Base-by-base conservation (phyloP, 2,797 vertebrate species). In the Enteromius treurensis region DNA sequence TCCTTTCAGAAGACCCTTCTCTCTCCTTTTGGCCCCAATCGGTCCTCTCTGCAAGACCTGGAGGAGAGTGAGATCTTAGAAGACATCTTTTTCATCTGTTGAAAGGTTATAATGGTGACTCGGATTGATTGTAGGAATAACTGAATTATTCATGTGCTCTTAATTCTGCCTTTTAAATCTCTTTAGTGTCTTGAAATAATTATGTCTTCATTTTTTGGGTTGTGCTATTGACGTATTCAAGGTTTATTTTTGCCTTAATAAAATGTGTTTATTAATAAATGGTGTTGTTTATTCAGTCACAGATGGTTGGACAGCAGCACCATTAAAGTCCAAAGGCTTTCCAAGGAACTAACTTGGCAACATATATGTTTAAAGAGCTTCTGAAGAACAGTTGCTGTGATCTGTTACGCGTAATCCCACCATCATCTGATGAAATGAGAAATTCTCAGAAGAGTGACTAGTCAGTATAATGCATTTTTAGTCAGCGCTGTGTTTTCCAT, bases 81-180 rank as follows among this genome's bases (percentile, higher is more conserved):
- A 89, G 97, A 99, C 60, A 97, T 99, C 86, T 99, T 99, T 93
- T 99, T 99, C 88, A 97, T 99, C 91, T 98, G 94, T 93, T 93
- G 88, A 94, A 79, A 69, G 77, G 47, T 68, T 47, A 47, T 76
- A 69, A 77, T 77, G 55, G 34, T 1, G 21, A 11, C 45, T 42
- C 71, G 3, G 32, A 10, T 37, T 69, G 21, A 45, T 53, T 29
- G 2, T 70, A 74, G 70, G 62, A 71, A 64, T 53, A 81, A 77
- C 29, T 80, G 32, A 62, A 75, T 60, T 77, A 75, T 86, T 83
- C 37, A 26, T 49, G 17, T 71, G 70, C 65, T 86, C 60, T 65
- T 73, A 65, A 62, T 55, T 80, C 68, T 49, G 77, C 79, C 74
- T 82, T 87, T 65, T 65, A 65, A 65, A 60, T 60, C 55, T 13